phyloP scores from a whole-genome alignment of 2,113 vertebrate genomes.

The Cathartes aura region DNA sequence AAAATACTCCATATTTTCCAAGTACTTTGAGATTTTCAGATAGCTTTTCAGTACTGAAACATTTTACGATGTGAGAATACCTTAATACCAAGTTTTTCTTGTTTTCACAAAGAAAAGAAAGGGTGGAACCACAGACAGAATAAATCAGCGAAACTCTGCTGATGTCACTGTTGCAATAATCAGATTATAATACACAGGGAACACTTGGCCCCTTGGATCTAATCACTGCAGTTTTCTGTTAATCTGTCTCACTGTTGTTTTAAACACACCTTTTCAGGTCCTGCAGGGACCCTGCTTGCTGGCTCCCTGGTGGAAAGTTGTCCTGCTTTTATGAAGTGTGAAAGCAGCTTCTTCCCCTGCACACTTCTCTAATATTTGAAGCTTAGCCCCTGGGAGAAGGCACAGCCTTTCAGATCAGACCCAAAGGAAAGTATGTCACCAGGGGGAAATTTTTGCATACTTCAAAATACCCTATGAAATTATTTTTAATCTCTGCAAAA shows the following conservation, averaged over 20 bases:
- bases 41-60: not conserved
- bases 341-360: not conserved
- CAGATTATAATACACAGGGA: not conserved
- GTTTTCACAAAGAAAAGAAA: not conserved
- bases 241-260: not conserved
- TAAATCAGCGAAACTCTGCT: not conserved
- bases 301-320: slow-evolving; percentile 6
- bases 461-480: not conserved
- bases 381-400: not conserved
- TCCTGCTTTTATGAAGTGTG: slow-evolving; percentile 42
- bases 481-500: slow-evolving; percentile 7
- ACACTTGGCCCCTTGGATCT: not conserved
- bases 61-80: not conserved
- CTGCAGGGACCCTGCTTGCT: not conserved
- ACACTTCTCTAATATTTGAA: not conserved
- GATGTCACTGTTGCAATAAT: not conserved
- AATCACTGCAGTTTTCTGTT: not conserved
- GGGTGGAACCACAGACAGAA: not conserved
- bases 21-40: not conserved
- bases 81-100: not conserved
- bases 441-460: not conserved
- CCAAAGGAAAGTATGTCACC: slow-evolving; percentile 10
- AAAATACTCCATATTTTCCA: not conserved
- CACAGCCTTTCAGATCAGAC: not conserved
- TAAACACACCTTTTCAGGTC: slow-evolving; percentile 20